Conservation (phyloP, 1,140 invertebrate species). For the Drosophila varians region DNA sequence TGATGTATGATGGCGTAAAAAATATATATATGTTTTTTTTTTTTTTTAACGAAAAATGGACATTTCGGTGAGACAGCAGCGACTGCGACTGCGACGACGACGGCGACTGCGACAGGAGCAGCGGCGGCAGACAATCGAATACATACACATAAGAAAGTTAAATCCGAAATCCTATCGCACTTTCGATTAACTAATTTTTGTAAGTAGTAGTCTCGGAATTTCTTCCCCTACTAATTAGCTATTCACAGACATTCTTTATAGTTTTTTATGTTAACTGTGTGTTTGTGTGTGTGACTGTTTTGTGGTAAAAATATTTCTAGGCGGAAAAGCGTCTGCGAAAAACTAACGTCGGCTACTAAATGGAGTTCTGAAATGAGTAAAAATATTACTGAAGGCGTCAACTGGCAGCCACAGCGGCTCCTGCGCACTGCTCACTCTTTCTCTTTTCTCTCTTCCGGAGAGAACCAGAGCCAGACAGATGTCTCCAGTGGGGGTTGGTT, state of each 20-base stretch:
- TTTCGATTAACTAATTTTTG: not conserved
- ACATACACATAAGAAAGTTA: constrained; percentile 44
- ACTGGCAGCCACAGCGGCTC: constrained; percentile 59
- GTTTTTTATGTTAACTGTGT: constrained; percentile 2
- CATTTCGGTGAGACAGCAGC: constrained; percentile 13
- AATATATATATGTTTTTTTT: constrained; percentile 30
- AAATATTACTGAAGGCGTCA: constrained; percentile 72
- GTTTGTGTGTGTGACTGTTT: not conserved
- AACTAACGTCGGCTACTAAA: constrained; percentile 78
- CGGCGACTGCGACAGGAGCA: constrained; percentile 24
- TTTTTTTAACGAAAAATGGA: constrained; percentile 43
- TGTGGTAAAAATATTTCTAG: constrained; percentile 60
- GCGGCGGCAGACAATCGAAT: constrained; percentile 53
- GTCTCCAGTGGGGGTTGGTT: constrained; percentile 45
- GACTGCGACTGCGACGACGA: constrained; percentile 7
- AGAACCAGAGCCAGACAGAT: constrained; percentile 48
- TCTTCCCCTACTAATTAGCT: constrained; percentile 11
- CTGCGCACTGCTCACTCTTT: constrained; percentile 17
- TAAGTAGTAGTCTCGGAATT: constrained; percentile 8
- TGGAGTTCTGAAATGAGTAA: constrained; percentile 62
- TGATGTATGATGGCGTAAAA: constrained; percentile 33
- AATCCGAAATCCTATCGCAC: constrained; percentile 22
- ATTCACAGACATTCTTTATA: constrained; percentile 3
- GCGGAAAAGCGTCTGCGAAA: constrained; percentile 80
- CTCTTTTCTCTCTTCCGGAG: constrained; percentile 2